These are phyloP conservation scores for Promerops cafer DNA, from an alignment of 2,113 vertebrate genomes.

Conservation along the genomic window DNA sequence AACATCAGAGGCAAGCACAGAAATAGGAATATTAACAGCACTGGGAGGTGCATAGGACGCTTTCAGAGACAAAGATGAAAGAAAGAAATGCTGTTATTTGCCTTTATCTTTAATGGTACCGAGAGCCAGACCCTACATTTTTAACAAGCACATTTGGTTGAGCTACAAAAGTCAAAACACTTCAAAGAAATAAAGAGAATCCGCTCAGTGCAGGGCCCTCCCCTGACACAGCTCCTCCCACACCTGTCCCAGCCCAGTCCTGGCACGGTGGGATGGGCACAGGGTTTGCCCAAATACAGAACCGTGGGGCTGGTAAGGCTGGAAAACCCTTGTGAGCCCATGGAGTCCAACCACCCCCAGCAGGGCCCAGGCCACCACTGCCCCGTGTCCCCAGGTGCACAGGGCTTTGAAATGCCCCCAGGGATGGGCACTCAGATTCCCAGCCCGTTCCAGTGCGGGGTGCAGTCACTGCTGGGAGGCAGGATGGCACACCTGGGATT, in stretches of 20 bases:
- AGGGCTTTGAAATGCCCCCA: background rate
- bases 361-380: background rate
- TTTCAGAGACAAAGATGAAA: conserved; percentile 25
- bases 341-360: fast-evolving
- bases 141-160: background rate
- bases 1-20: background rate
- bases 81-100: background rate
- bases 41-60: background rate
- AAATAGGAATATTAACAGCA: conserved; percentile 5
- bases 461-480: background rate
- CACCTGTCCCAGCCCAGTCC: fast-evolving
- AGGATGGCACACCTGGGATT: background rate
- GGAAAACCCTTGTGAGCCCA: background rate
- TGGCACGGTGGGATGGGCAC: background rate
- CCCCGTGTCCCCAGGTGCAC: background rate
- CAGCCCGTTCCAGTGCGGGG: fast-evolving
- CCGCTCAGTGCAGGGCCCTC: fast-evolving
- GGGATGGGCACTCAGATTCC: background rate
- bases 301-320: fast-evolving
- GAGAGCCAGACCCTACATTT: background rate
- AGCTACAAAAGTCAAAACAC: background rate
- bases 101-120: background rate
- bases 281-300: too few species aligned
- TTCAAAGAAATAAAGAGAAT: background rate
- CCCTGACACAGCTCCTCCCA: background rate